phyloP scores from a whole-genome alignment of 1,140 invertebrate species.

The Apis mellifera region DNA sequence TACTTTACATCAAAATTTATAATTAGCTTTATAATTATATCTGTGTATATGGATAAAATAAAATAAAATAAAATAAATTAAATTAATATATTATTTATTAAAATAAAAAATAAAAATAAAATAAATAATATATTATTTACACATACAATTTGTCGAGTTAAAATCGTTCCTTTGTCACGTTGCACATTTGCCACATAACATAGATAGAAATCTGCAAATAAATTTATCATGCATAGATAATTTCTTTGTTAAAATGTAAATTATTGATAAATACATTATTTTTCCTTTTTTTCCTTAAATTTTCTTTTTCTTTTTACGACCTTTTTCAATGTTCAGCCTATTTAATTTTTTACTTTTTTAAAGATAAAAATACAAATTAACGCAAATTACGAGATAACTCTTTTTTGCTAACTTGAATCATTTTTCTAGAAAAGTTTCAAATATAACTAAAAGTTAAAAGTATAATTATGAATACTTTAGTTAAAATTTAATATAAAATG shows the following conservation, averaged over 20 bases:
- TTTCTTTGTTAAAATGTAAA: background rate
- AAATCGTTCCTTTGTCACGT: background rate
- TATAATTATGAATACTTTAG: no score
- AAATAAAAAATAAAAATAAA: slow-evolving; percentile 17
- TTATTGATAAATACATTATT: background rate
- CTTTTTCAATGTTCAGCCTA: no score
- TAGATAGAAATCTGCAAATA: slow-evolving; percentile 35
- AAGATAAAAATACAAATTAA: no score
- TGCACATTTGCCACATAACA: slow-evolving; percentile 43
- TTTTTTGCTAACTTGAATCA: no score
- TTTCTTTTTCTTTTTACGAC: no score
- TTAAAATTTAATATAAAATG: no score
- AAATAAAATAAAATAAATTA: slow-evolving; percentile 17
- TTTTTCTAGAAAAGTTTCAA: no score
- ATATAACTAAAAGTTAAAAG: no score
- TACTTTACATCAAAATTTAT: slow-evolving; percentile 27
- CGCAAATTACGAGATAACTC: no score
- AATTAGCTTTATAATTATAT: slow-evolving; percentile 10
- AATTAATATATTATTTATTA: slow-evolving; percentile 31
- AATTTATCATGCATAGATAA: background rate
- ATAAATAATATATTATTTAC: slow-evolving; percentile 13
- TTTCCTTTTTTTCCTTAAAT: background rate
- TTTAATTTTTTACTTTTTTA: no score
- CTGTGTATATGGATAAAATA: background rate
- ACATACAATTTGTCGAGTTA: background rate